Base-by-base conservation (phyloP, 2,113 vertebrate species). In the Peromyscus leucopus region DNA sequence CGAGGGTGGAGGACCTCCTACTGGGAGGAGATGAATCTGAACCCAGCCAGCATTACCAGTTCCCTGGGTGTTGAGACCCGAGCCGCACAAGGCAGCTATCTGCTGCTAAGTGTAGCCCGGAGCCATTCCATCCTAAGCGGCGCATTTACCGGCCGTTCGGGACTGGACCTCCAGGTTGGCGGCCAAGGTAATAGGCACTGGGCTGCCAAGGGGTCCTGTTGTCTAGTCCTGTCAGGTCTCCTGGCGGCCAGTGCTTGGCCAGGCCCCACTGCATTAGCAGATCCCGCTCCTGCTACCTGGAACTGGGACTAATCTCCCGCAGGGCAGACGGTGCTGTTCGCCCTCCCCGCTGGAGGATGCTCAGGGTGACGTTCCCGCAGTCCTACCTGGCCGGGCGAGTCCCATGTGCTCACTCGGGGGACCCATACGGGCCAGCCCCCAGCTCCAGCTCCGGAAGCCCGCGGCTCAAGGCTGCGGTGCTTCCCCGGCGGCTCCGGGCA, bases 311-410 rank as follows among this genome's bases (percentile, higher is more conserved):
- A 42, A 21, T 65, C 48, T 55, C 90, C 67, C 19, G 28, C 79
- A 4, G 78, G 65, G 59, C 55, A 2, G 2, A 31, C 15, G 1
- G 26, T 1, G 89, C 48, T 82, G 95, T 21, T 17, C 67, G 31
- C 91, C 42, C 7, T 21, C 46, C 82, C 42, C 10, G 59, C 83
- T 13, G 67, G 71, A 85, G 39, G 80, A 83, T 75, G 59, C 85
- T 55, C 51, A 51, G 28, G 51, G 63, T 15, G 9, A 39, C 24
- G 31, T 24, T 79, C 86, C 91, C 46, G 95, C 94, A 22, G 90
- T 42, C 39, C 84, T 90, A 97, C 94, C 96, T 95, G 95, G 90
- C n/a, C n/a, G 90, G 71, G 65, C 86, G 33, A 22, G 95, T 88
- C 90, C 71, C 13, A 36, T 31, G 96, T 39, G 76, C 89, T 33